Evolutionary conservation across 2,797 vertebrate species (phyloP), one percentile per base, ranked within the genome.

Genomic region (Smutsia temminckii): DNA sequence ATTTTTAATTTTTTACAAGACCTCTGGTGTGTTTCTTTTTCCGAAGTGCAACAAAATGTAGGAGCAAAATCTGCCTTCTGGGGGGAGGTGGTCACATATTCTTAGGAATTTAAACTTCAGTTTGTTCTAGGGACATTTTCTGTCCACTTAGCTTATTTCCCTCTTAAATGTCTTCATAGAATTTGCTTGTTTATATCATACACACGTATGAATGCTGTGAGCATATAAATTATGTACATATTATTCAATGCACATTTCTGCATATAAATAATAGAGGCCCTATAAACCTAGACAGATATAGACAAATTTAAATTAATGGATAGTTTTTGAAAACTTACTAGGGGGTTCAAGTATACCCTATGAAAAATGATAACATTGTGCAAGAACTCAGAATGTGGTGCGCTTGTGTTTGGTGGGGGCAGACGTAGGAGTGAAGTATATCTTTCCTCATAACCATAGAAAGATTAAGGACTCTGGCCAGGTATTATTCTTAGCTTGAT

Each of bases 1-100:
- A n/a, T 40, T 96, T 88, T 81, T 37, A 46, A 42, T 13, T 80
- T 94, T 49, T 87, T 91, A 13, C 83, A 51, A 87, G n/a, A 84
- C 51, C 23, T 37, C 18, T 88, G 14, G n/a, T 93, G 6, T 20
- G 2, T 29, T 69, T 91, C 75, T n/a, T 55, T 95, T 93, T 66
- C 89, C 29, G 92, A 25, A 53, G 40, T 71, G 2, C 6, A 89
- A 23, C 17, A 46, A 46, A 46, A 93, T 93, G 14, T 72, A 61
- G 21, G 55, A 68, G 27, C 16, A 93, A 85, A 93, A 77, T 92
- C 18, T 83, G 46, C 40, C 61, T 69, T 80, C 53, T 18, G 16
- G 17, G n/a, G 9, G 13, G 53, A 87, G 46, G 46, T 46, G 46
- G 46, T 46, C 3, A 27, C 5, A 34, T 4, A 63, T 72, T 71